Percentiles rank a stretch among this genome's conserved stretches.
phyloP scores from a whole-genome alignment of 2,113 vertebrate genomes.

The Ptychochromis oligacanthus region DNA sequence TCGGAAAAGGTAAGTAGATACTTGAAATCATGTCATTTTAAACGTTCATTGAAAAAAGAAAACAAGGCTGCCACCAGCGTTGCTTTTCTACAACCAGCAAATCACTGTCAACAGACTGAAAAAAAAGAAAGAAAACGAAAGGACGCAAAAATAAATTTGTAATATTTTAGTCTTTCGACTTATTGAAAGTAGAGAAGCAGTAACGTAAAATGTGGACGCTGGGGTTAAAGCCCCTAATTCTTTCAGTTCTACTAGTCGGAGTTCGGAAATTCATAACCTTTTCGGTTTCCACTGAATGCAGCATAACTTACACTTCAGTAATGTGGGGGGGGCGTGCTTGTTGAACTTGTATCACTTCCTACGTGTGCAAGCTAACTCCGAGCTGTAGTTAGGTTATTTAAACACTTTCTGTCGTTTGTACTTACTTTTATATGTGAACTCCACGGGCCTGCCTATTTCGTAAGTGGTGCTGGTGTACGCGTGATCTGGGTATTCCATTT shows the following conservation, averaged over 20 bases:
- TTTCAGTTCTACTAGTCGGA: not conserved
- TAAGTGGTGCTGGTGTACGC: slow-evolving; percentile 26
- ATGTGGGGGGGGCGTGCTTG: not conserved
- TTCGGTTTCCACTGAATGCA: not conserved
- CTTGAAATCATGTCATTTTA: not conserved
- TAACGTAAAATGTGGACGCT: not conserved
- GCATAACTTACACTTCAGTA: no score
- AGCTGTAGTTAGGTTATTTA: not conserved
- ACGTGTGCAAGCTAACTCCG: slow-evolving; percentile 12
- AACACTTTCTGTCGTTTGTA: not conserved
- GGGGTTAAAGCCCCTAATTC: not conserved
- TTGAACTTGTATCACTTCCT: slow-evolving; percentile 3
- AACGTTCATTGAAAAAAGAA: not conserved
- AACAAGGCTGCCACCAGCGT: not conserved
- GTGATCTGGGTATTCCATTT: slow-evolving; percentile 57
- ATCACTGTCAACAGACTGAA: not conserved
- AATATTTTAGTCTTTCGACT: not conserved
- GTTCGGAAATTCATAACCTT: not conserved
- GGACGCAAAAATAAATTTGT: not conserved
- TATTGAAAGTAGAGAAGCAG: not conserved
- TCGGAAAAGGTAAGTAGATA: fast-evolving
- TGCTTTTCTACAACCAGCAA: not conserved
- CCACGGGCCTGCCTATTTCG: not conserved
- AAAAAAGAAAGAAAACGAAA: not conserved
- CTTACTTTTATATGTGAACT: slow-evolving; percentile 73